A percentile compares a stretch with the other conserved stretches of the same genome.
phyloP scores from a whole-genome alignment of 2,888 invertebrate genomes.

The Formica aserva region DNA sequence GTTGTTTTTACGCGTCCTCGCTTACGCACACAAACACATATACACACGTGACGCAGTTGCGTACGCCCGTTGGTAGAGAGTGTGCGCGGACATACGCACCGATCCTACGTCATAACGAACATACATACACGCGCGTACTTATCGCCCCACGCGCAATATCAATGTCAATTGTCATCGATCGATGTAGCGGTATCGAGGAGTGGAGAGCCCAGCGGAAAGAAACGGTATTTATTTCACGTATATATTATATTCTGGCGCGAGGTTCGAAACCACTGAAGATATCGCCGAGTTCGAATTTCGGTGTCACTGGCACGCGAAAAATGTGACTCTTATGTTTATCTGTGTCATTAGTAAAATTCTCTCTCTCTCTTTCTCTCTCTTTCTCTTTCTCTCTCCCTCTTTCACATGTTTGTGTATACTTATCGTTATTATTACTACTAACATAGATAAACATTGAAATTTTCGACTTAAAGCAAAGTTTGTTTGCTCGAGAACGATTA shows the following conservation, averaged over 20 bases:
- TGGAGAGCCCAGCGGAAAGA: background rate
- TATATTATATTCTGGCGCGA: background rate
- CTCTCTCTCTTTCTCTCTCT: background rate
- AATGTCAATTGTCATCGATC: background rate
- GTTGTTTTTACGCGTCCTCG: constrained; percentile 76
- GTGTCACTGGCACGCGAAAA: background rate
- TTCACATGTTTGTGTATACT: background rate
- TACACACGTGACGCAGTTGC: background rate
- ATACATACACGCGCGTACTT: constrained; percentile 14
- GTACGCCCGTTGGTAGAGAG: background rate
- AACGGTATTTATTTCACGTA: constrained; percentile 23
- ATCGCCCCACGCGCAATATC: constrained; percentile 29
- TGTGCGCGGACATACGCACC: background rate
- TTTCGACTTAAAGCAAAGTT: background rate
- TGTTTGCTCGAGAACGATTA: constrained; percentile 6
- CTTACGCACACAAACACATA: constrained; percentile 54
- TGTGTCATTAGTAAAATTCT: background rate
- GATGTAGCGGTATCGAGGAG: background rate
- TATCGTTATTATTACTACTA: background rate
- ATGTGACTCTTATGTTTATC: background rate
- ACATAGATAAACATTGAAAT: background rate
- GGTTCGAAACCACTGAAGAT: background rate
- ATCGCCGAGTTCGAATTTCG: constrained; percentile 8
- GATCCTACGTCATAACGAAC: background rate
- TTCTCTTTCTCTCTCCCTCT: background rate